Evolutionary conservation across 2,113 vertebrate species (phyloP), one percentile per base, ranked within the genome.

Genomic region (Myocastor coypus): DNA sequence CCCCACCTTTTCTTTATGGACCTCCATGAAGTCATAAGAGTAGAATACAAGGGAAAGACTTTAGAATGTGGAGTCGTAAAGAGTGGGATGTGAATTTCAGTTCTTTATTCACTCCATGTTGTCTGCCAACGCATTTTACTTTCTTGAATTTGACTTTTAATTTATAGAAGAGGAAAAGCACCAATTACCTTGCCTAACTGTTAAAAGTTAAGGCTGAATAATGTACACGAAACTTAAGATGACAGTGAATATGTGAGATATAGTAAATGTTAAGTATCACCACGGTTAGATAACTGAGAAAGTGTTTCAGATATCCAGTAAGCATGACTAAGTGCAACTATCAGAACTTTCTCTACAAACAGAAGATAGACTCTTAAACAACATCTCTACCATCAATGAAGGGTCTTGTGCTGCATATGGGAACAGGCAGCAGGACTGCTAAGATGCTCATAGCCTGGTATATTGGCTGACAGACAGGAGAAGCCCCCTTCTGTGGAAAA

Each of bases 101-200:
- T 55, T 89, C 66, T 83, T 34, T 52, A 28, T 34, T 80, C 17
- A 52, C 46, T 80, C 77, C 34, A 0, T 63, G 17, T 57, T 22
- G 5, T 91, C 32, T 6, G 2, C 57, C 42, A 57, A 89, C n/a
- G 68, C 46, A 5, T 40, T 93, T 69, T n/a, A 73, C 4, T 34
- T 75, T 83, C 50, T 89, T 63, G 4, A 92, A 57, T 90, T 89
- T 80, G 40, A 87, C 32, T 89, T 91, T 61, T 83, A 84, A 91
- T 24, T 96, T 92, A 19, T 87, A 68, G 75, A 94, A 87, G 19
- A 59, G 28, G 30, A 64, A 68, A 88, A 84, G 88, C 59, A 37
- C n/a, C 12, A 73, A 73, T 40, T 87, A 57, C 37, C 3, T 86
- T 40, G 46, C 50, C n/a, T 30, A 30, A 46, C 32, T 73, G 59